Evolutionary conservation across 2,797 vertebrate species (phyloP).

Genomic region (Coreius guichenoti): DNA sequence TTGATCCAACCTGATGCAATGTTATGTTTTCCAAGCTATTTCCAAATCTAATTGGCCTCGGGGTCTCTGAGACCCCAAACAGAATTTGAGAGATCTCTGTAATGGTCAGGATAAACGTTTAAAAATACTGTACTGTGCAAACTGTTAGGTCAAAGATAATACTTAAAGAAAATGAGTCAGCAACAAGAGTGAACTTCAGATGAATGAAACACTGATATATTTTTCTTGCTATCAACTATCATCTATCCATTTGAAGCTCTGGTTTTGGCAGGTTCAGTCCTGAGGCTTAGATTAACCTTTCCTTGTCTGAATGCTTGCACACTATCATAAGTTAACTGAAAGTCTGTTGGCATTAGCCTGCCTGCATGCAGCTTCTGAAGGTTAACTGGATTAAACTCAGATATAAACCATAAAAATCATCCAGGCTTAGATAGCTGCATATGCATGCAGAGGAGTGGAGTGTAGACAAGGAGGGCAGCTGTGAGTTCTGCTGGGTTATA

Average conservation of each 20-base stretch:
- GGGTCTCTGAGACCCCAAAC: background rate
- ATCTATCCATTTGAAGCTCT: background rate
- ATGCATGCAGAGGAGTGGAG: background rate
- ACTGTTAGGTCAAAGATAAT: background rate
- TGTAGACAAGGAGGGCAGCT: background rate
- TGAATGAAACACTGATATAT: background rate
- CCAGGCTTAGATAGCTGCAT: constrained; percentile 15
- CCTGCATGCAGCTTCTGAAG: constrained; percentile 47
- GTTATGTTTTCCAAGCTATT: background rate
- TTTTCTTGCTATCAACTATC: background rate
- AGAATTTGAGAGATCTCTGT: background rate
- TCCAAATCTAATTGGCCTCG: background rate
- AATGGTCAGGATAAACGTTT: background rate
- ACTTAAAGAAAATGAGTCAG: background rate
- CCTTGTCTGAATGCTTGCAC: background rate
- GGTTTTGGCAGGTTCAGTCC: background rate
- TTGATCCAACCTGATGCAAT: background rate
- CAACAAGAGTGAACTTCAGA: background rate
- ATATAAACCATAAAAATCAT: constrained; percentile 45
- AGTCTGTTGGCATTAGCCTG: background rate
- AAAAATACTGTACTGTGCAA: background rate
- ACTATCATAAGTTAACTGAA: constrained; percentile 6
- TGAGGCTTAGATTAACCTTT: background rate
- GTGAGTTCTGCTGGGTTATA: background rate
- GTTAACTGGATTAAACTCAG: constrained; percentile 63